Evolutionary conservation across 2,888 invertebrate genomes (phyloP).

Genomic region (Trilocha varians): DNA sequence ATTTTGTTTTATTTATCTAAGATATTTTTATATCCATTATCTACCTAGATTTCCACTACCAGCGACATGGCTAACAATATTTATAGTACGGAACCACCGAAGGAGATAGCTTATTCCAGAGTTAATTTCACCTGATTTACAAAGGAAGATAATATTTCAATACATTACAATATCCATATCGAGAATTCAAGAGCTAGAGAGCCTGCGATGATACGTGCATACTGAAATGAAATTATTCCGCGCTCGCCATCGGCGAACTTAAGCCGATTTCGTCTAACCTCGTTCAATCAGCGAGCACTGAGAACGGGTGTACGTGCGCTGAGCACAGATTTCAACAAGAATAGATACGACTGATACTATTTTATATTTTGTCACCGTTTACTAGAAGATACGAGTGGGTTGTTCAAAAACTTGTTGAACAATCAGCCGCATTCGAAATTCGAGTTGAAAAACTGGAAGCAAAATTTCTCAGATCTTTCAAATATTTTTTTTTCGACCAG

Average conservation of each 20-base stretch:
- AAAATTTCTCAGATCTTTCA: too few species aligned
- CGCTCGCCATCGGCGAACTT: conserved; percentile 43
- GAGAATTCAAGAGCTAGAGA: conserved; percentile 26
- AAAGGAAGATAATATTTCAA: background rate
- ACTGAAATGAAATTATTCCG: conserved; percentile 53
- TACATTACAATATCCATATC: conserved; percentile 17
- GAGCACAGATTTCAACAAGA: conserved; percentile 13
- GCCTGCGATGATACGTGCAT: conserved; percentile 24
- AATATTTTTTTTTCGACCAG: too few species aligned
- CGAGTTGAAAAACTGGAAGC: too few species aligned
- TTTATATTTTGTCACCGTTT: background rate
- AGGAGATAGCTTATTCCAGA: too few species aligned
- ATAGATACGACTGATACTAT: conserved; percentile 1
- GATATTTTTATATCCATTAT: too few species aligned
- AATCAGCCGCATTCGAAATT: too few species aligned
- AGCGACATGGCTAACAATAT: too few species aligned
- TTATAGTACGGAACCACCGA: too few species aligned
- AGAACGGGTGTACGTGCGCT: conserved; percentile 19
- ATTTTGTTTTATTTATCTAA: too few species aligned
- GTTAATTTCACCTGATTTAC: background rate
- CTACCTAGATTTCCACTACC: too few species aligned
- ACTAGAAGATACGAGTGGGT: too few species aligned
- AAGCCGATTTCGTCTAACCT: conserved; percentile 64
- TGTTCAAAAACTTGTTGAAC: background rate
- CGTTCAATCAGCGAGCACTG: conserved; percentile 51